These are phyloP conservation scores for Geopemphigus sp. DNA, from an alignment of 1,140 invertebrate genomes.

Conservation along the genomic window DNA sequence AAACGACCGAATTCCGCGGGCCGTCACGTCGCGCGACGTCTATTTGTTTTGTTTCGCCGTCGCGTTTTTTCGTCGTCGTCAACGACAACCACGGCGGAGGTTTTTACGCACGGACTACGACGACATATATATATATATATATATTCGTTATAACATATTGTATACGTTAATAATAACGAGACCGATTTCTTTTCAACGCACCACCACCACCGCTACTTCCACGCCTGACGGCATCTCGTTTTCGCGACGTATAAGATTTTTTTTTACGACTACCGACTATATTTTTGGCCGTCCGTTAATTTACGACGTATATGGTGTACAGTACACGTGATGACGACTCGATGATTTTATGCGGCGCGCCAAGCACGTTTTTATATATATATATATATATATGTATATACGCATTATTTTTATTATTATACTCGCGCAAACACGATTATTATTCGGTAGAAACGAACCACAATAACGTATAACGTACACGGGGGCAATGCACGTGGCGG, in stretches of 20 bases:
- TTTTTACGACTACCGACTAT: not conserved
- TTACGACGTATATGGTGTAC: not conserved
- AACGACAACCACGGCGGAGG: too few species aligned
- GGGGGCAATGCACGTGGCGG: not conserved
- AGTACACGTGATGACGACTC: not conserved
- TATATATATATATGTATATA: not conserved
- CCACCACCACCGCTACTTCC: not conserved
- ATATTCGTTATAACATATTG: not conserved
- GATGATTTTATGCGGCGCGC: not conserved
- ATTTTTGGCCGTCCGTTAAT: not conserved
- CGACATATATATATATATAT: not conserved
- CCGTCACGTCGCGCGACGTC: not conserved
- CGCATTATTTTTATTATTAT: not conserved
- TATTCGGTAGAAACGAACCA: not conserved
- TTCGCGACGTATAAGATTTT: not conserved
- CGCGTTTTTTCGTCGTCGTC: not conserved
- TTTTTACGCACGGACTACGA: not conserved
- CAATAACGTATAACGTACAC: not conserved
- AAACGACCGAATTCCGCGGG: conserved; percentile 1
- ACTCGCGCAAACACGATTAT: not conserved
- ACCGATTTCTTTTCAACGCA: not conserved
- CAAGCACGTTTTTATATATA: not conserved
- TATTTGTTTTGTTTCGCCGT: not conserved
- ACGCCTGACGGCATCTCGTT: not conserved
- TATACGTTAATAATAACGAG: not conserved